A percentile compares a stretch with the other conserved stretches of the same genome.
phyloP scores from a whole-genome alignment of 2,113 vertebrate species.

The Bucco capensis region DNA sequence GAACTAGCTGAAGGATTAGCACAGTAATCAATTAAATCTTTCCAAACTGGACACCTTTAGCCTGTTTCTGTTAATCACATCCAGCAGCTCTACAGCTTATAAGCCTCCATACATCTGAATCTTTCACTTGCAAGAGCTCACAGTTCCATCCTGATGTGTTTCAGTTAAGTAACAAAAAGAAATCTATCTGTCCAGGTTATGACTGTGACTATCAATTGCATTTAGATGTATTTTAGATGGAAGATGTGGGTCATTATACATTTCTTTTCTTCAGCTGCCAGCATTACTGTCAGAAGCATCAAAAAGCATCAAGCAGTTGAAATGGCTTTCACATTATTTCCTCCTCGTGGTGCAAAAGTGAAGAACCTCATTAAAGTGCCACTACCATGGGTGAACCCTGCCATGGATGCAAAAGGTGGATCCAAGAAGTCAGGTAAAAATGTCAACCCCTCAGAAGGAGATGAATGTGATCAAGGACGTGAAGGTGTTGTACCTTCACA shows the following conservation, averaged over 20 bases:
- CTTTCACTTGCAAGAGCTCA: background rate
- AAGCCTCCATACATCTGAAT: background rate
- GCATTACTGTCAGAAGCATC: background rate
- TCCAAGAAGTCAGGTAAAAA: background rate
- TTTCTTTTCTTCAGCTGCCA: background rate
- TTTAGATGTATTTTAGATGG: background rate
- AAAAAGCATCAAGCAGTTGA: background rate
- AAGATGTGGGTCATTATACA: background rate
- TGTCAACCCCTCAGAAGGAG: background rate
- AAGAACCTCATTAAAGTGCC: background rate
- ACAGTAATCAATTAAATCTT: background rate
- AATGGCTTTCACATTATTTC: constrained; percentile 31
- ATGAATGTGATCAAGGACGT: background rate
- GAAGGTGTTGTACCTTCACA: background rate
- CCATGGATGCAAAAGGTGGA: background rate
- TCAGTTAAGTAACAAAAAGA: background rate
- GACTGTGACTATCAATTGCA: background rate
- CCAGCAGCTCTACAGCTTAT: background rate
- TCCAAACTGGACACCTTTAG: background rate
- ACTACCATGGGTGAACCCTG: background rate
- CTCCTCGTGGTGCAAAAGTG: background rate
- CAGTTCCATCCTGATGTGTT: background rate
- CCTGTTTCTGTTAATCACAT: background rate
- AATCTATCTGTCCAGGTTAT: background rate
- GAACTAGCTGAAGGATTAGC: background rate